These are phyloP conservation scores for Sebastolobus altivelis DNA, from an alignment of 2,797 vertebrate genomes.

Conservation along the genomic window DNA sequence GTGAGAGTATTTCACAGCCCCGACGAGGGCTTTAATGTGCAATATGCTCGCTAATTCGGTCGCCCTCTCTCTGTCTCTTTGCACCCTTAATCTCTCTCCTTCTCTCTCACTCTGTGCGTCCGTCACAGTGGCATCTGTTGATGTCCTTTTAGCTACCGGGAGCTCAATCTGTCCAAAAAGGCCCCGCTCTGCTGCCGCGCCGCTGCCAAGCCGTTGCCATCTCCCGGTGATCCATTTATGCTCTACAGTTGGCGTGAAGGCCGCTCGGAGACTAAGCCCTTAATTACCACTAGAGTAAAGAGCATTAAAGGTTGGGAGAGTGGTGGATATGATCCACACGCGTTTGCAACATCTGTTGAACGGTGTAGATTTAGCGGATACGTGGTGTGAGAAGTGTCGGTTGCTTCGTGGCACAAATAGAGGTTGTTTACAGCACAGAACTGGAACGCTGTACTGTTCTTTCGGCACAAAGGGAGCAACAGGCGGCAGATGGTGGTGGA, in stretches of 20 bases:
- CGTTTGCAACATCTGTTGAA: slow-evolving; percentile 60
- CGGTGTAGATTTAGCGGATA: slow-evolving; percentile 23
- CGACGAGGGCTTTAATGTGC: slow-evolving; percentile 72
- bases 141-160: slow-evolving; percentile 64
- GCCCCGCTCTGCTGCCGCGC: slow-evolving; percentile 19
- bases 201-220: slow-evolving; percentile 54
- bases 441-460: background rate
- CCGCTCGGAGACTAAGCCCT: slow-evolving; percentile 64
- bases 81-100: slow-evolving; percentile 58
- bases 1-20: slow-evolving; percentile 74
- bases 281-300: slow-evolving; percentile 77
- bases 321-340: slow-evolving; percentile 36
- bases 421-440: background rate
- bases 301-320: slow-evolving; percentile 55
- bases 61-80: slow-evolving; percentile 25
- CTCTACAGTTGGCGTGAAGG: slow-evolving; percentile 35
- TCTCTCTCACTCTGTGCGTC: slow-evolving; percentile 42
- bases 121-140: slow-evolving; percentile 68
- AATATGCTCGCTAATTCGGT: slow-evolving; percentile 75
- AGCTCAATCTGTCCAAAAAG: slow-evolving; percentile 64
- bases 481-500: slow-evolving; percentile 31
- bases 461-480: background rate
- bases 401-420: background rate
- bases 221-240: slow-evolving; percentile 56
- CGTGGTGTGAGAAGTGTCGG: slow-evolving; percentile 5